Conservation (phyloP, 2,113 vertebrate genomes). For the Nestor notabilis region DNA sequence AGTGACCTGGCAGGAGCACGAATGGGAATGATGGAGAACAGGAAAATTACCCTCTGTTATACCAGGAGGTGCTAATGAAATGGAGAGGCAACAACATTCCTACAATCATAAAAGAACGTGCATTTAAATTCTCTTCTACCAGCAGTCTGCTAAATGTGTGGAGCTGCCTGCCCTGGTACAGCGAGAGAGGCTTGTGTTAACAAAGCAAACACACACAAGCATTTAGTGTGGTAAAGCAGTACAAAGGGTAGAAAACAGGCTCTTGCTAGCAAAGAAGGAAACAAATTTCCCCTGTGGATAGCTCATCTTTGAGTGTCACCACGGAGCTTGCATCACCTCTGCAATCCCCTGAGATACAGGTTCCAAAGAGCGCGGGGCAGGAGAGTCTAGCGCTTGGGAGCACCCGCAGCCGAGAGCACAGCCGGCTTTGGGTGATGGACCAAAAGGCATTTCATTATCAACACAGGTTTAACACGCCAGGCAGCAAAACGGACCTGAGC, state of each 20-base stretch:
- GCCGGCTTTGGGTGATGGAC: neutral
- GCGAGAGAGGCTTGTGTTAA: neutral
- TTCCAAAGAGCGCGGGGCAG: neutral
- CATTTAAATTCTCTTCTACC: neutral
- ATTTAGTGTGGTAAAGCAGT: neutral
- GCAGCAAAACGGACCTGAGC: neutral
- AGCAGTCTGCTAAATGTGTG: neutral
- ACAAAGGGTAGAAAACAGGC: neutral
- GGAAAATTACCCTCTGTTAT: neutral
- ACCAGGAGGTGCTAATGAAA: neutral
- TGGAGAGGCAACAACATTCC: neutral
- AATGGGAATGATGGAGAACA: accelerated
- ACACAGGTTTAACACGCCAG: accelerated
- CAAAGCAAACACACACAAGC: neutral
- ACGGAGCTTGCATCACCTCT: neutral
- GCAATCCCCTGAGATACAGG: neutral
- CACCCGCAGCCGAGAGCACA: neutral
- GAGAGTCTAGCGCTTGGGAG: neutral
- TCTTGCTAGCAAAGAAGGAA: neutral
- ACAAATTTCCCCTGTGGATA: neutral
- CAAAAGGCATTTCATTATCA: neutral
- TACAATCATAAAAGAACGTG: neutral
- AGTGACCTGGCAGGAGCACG: accelerated
- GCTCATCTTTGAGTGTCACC: neutral
- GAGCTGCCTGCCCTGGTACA: neutral